Base-by-base conservation (phyloP, 92 coral and sea anemone genomes). In the Actinernus sp. region DNA sequence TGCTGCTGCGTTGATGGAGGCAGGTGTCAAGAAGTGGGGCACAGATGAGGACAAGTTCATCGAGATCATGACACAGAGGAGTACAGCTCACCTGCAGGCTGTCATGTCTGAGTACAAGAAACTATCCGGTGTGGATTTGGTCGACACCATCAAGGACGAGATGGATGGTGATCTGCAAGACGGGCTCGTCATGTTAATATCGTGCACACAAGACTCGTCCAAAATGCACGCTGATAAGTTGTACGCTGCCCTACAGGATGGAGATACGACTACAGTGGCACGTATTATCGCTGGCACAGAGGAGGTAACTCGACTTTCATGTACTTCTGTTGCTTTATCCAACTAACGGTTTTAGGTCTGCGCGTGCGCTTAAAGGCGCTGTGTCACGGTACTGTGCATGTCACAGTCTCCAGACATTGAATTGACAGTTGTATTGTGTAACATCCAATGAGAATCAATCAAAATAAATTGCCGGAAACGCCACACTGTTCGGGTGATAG, bases 1-100 rank as follows among this genome's bases (percentile, higher is more conserved):
- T 47, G 86, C 86, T 19, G 69, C 75, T 13, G 71, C 78, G 1
- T 59, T 79, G 25, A 44, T 70, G 25, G 61, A 79, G 65, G 92
- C 92, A 23, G 92, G 92, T 9, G 86, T 80, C 31, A 78, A 73
- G 70, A 73, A 68, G 27, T 86, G 84, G 88, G 92, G 92, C 9
- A 86, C 92, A 22, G 92, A 86, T 57, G 92, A 86, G 22, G 76
- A 82, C 51, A 73, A 53, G 73, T 79, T 86, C 44, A 86, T 86
- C 40, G 71, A 60, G 38, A 58, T 86, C 25, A 38, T 86, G 55
- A 86, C 92, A 13, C 50, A 71, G 26, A 63, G 87, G 27, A 86
- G 92, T 27, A 26, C 41, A 29, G 63, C 73, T 30, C 87, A 79
- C 55, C 54, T 86, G 18, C 55, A 65, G 55, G 87, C 76, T 14